phyloP scores from a whole-genome alignment of 2,888 invertebrate genomes.

The Lordiphosa andalusiaca region DNA sequence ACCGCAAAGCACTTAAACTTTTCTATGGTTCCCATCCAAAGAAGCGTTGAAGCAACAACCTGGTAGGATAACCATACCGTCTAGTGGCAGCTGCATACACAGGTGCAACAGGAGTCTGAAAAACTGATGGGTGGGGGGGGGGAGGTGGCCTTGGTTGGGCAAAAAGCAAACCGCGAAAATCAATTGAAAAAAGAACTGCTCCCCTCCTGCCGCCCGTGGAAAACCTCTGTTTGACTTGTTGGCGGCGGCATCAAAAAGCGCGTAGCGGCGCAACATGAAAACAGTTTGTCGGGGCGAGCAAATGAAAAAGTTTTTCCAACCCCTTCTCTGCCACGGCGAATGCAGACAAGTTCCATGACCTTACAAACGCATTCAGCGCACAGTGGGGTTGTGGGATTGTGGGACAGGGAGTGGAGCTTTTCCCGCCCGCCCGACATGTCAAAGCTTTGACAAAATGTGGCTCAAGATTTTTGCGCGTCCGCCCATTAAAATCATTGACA shows the following conservation, averaged over 20 bases:
- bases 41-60: conserved; percentile 67
- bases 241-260: conserved; percentile 62
- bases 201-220: conserved; percentile 2
- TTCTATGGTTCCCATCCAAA: conserved; percentile 66
- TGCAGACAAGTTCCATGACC: conserved; percentile 79
- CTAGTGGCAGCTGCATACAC: conserved; percentile 25
- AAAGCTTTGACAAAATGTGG: conserved; percentile 44
- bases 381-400: conserved; percentile 19
- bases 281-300: conserved; percentile 60
- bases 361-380: conserved; percentile 73
- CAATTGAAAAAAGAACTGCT: conserved; percentile 64
- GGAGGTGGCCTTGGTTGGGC: conserved; percentile 52
- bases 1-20: conserved; percentile 70
- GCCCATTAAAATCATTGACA: conserved; percentile 77
- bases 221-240: conserved; percentile 62
- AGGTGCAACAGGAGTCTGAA: conserved; percentile 54
- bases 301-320: conserved; percentile 53
- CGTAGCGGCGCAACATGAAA: conserved; percentile 73
- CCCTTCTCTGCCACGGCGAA: conserved; percentile 45
- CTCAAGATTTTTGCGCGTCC: conserved; percentile 71
- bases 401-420: conserved; percentile 19
- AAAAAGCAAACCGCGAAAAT: conserved; percentile 69
- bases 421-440: conserved; percentile 1
- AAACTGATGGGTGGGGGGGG: conserved; percentile 22
- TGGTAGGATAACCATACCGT: too few relatives aligned